A percentile compares a stretch with the other conserved stretches of the same genome.
Evolutionary conservation across 2,888 invertebrate genomes (phyloP).

Genomic region (Bombylius major): DNA sequence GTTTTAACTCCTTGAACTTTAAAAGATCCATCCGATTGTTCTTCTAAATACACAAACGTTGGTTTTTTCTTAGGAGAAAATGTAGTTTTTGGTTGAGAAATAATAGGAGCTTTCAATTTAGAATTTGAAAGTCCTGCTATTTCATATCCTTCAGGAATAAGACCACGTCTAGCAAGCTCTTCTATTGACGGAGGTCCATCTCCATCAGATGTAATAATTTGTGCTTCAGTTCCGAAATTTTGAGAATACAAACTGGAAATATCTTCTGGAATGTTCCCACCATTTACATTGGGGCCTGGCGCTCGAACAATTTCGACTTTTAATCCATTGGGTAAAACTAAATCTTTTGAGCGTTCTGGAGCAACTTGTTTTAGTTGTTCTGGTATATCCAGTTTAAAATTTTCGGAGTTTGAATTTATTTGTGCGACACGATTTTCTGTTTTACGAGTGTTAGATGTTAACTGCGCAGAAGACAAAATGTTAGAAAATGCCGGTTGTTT

Average conservation of each 20-base stretch:
- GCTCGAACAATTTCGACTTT: slow-evolving; percentile 60
- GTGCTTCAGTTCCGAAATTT: slow-evolving; percentile 34
- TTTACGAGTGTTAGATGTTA: not conserved
- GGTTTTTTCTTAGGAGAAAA: slow-evolving; percentile 54
- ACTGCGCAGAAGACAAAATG: not conserved
- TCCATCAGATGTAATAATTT: slow-evolving; percentile 38
- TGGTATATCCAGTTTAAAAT: not conserved
- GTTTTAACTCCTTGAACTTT: slow-evolving; percentile 77
- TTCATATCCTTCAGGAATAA: slow-evolving; percentile 69
- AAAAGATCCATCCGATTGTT: slow-evolving; percentile 72
- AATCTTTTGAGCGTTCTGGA: slow-evolving; percentile 46
- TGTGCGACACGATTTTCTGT: not conserved
- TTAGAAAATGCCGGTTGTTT: slow-evolving; percentile 28
- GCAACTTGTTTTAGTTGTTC: slow-evolving; percentile 18
- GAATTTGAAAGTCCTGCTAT: slow-evolving; percentile 61
- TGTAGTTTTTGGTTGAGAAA: slow-evolving; percentile 37
- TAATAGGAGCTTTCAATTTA: slow-evolving; percentile 17
- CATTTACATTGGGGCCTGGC: slow-evolving; percentile 48
- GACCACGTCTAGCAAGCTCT: slow-evolving; percentile 60
- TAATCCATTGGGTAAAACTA: slow-evolving; percentile 58
- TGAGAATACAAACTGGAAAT: slow-evolving; percentile 29
- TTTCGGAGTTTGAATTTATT: not conserved
- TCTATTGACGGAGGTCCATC: slow-evolving; percentile 58
- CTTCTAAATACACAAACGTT: slow-evolving; percentile 74
- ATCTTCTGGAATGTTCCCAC: slow-evolving; percentile 31